Evolutionary conservation across 2,888 invertebrate genomes (phyloP).

Genomic region (Agrypnus murinus): DNA sequence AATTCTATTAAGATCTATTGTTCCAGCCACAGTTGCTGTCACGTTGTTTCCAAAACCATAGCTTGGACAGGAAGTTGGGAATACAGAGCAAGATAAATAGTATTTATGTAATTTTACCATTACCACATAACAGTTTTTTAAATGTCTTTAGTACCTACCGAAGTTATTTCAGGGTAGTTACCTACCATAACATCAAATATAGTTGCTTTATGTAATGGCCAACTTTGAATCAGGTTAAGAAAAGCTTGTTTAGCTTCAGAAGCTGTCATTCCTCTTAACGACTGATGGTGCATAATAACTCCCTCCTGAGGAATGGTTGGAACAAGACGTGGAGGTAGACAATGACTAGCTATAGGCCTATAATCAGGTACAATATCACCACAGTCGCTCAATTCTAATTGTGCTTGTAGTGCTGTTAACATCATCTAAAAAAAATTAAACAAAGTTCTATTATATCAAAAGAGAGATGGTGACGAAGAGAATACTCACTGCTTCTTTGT

Average conservation of each 20-base stretch:
- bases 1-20: no score
- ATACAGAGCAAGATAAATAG: no score
- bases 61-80: no score
- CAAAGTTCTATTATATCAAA: not conserved
- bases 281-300: slow-evolving; percentile 93
- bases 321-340: slow-evolving; percentile 88
- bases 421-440: slow-evolving; percentile 86
- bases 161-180: no score
- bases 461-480: no score
- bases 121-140: no score
- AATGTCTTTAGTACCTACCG: no score
- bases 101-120: no score
- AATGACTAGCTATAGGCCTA: slow-evolving; percentile 83
- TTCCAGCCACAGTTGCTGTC: no score
- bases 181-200: slow-evolving; percentile 95
- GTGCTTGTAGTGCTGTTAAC: slow-evolving; percentile 94
- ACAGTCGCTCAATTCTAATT: slow-evolving; percentile 92
- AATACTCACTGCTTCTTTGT: slow-evolving; percentile 91
- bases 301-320: slow-evolving; percentile 86
- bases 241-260: slow-evolving; percentile 94
- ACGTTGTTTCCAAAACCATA: no score
- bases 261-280: slow-evolving; percentile 88
- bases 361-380: slow-evolving; percentile 78
- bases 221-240: slow-evolving; percentile 92
- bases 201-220: slow-evolving; percentile 94